A percentile compares a stretch with the other conserved stretches of the same genome.
These are phyloP conservation scores for Aphidoletes aphidimyza DNA, from an alignment of 2,888 invertebrate species.

Conservation along the genomic window DNA sequence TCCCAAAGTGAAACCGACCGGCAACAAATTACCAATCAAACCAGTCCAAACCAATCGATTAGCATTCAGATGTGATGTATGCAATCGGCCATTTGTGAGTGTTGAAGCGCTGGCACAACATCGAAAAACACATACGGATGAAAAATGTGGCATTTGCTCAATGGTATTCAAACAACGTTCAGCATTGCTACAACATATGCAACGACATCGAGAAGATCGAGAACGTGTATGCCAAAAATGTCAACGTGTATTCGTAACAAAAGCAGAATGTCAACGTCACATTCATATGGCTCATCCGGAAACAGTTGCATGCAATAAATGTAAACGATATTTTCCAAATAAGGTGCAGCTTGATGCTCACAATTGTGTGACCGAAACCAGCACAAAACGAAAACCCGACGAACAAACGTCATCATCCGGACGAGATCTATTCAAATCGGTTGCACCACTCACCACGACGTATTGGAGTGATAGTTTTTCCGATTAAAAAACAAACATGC, in stretches of 20 bases:
- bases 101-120: constrained; percentile 68
- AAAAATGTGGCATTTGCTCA: constrained; percentile 66
- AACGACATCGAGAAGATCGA: constrained; percentile 63
- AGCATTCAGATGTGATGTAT: constrained; percentile 59
- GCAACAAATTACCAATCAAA: constrained; percentile 1
- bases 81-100: constrained; percentile 68
- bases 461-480: constrained; percentile 68
- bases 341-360: constrained; percentile 63
- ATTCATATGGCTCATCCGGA: constrained; percentile 63
- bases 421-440: constrained; percentile 66
- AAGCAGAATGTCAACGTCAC: constrained; percentile 63
- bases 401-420: constrained; percentile 61
- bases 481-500: constrained; percentile 61
- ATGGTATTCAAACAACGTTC: constrained; percentile 66
- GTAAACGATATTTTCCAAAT: constrained; percentile 63
- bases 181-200: constrained; percentile 66
- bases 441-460: constrained; percentile 67
- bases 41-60: neutral
- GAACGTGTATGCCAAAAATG: constrained; percentile 61
- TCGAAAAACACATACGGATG: constrained; percentile 66
- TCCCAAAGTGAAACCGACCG: neutral
- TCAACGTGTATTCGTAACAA: constrained; percentile 62
- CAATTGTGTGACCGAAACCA: constrained; percentile 58
- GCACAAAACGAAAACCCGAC: constrained; percentile 56
- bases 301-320: constrained; percentile 63